phyloP scores from a whole-genome alignment of 37 sponge, comb jelly and placozoan genomes.

The Agelas oroides region DNA sequence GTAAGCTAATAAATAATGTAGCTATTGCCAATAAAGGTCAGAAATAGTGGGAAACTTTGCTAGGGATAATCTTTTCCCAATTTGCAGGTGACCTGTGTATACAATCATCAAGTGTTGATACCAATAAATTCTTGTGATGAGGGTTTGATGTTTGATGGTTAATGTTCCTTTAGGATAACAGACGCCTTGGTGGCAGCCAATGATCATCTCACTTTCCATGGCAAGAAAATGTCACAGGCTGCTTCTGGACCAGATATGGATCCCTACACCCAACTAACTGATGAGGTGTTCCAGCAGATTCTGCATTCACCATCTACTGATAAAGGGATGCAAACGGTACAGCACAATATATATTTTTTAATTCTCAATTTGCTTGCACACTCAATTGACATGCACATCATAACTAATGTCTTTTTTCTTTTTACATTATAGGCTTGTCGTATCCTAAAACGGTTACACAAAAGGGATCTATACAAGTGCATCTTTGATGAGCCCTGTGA shows the following conservation, averaged over 20 bases:
- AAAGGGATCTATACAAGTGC: slow-evolving; percentile 79
- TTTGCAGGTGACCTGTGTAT: too few relatives aligned
- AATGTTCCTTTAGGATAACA: slow-evolving; percentile 62
- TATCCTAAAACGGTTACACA: slow-evolving; percentile 55
- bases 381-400: neutral
- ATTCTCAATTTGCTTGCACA: neutral
- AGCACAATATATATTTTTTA: too few relatives aligned
- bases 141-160: too few relatives aligned
- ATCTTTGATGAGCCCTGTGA: neutral
- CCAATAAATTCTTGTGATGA: too few relatives aligned
- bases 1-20: slow-evolving; percentile 25
- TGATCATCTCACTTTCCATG: slow-evolving; percentile 51
- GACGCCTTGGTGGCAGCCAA: slow-evolving; percentile 67
- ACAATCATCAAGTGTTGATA: too few relatives aligned
- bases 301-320: slow-evolving; percentile 43
- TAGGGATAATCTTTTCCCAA: slow-evolving; percentile 64
- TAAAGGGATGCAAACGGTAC: slow-evolving; percentile 69
- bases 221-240: slow-evolving; percentile 76
- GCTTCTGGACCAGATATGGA: slow-evolving; percentile 74
- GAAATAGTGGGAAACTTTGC: slow-evolving; percentile 16
- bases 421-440: slow-evolving; percentile 48
- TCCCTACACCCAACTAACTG: slow-evolving; percentile 83
- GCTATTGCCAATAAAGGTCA: neutral
- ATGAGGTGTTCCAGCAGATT: slow-evolving; percentile 67
- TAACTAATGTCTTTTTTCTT: neutral